A percentile compares a stretch with the other conserved stretches of the same genome.
These are phyloP conservation scores for Meta bourneti DNA, from an alignment of 2,888 invertebrate genomes.

Conservation along the genomic window DNA sequence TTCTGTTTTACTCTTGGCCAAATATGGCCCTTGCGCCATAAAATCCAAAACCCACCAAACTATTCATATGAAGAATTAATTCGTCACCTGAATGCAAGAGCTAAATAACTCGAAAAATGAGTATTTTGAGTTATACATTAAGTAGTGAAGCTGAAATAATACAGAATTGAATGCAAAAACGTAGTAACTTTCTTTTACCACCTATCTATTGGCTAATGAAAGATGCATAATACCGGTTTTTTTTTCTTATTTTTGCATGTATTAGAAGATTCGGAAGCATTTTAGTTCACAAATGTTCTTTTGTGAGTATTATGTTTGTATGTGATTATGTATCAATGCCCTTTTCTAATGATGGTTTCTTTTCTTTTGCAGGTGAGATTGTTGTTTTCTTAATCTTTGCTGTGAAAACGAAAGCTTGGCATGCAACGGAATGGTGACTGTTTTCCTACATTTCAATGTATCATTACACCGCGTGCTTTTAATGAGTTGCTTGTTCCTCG, in stretches of 20 bases:
- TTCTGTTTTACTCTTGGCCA: too few relatives aligned
- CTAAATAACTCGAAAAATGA: too few relatives aligned
- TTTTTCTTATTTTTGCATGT: not conserved
- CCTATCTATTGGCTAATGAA: too few relatives aligned
- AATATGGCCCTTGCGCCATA: too few relatives aligned
- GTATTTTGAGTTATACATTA: too few relatives aligned
- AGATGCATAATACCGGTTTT: not conserved
- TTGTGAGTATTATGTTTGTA: not conserved
- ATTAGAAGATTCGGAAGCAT: not conserved
- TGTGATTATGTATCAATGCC: not conserved
- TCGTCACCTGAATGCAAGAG: too few relatives aligned
- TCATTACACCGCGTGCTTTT: not conserved
- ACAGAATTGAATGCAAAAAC: too few relatives aligned
- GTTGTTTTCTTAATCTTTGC: not conserved
- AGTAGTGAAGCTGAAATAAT: too few relatives aligned
- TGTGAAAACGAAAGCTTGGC: not conserved
- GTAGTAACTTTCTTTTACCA: too few relatives aligned
- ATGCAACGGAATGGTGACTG: not conserved
- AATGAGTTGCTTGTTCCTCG: not conserved
- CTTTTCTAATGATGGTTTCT: not conserved
- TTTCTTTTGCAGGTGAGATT: conserved; percentile 9
- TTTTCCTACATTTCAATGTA: not conserved
- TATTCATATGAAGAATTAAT: too few relatives aligned
- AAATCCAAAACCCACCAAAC: too few relatives aligned
- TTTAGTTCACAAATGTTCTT: not conserved